Evolutionary conservation across 2,888 invertebrate genomes (phyloP), one percentile per base, ranked within the genome.

Genomic region (Caenorhabditis plicata): DNA sequence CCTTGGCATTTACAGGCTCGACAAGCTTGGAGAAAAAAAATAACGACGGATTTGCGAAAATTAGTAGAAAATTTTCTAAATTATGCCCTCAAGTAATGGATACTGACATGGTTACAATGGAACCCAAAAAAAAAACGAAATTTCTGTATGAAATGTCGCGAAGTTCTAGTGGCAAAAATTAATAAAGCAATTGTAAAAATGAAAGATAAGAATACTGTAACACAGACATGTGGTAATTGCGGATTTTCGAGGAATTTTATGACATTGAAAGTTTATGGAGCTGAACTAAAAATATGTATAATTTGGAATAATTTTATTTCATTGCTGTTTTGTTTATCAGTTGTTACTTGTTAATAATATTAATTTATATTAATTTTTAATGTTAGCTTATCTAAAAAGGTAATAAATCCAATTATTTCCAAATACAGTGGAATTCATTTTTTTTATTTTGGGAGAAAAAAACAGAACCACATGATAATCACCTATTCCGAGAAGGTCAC

Each of bases 71-170:
- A 23, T 50, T 69, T 20, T 63, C 60, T 5, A 57, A 62, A 23
- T 52, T 68, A 13, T 58, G 68, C 11, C 64, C 69, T 22, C 70
- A 71, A 44, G 65, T 71, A 2, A 50, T 68, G 52, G 65, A 71
- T 42, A 49, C 62, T 2, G 74, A 69, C 32, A 48, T 57, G 53
- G 55, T 63, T 3, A 66, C 68, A 45, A 50, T 73, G 19, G 67
- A 67, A 17, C 51, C 62, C 4, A 58, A 64, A n/a, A 22, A 58
- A 67, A 15, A 65, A 58, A 45, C 62, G 69, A 33, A 54, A 53
- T 17, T 64, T 73, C 29, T 74, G 74, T 45, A 61, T 58, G 45
- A 71, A 64, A 15, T 74, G 74, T 47, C 57, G 62, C 42, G 64
- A 70, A 49, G 70, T 72, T 15, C 43, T 70, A 11, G 47, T 57